Evolutionary conservation across 2,797 vertebrate species (phyloP).

Genomic region (Mormyrus proboscirostris): DNA sequence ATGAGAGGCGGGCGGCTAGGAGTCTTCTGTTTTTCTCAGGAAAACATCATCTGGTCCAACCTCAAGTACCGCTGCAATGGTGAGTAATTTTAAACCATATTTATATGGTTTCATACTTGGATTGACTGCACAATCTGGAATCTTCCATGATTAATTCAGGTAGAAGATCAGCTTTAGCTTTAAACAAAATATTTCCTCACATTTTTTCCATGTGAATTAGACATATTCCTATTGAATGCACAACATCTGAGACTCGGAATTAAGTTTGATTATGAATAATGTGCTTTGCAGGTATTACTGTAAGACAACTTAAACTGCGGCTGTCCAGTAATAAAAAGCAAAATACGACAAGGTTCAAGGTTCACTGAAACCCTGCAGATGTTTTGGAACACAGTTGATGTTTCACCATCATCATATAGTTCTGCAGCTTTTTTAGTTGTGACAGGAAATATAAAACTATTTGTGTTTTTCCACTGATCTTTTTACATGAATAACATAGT

Average conservation of each 20-base stretch:
- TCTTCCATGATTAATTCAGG: not conserved
- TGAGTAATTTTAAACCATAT: conserved; percentile 50
- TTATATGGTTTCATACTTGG: not conserved
- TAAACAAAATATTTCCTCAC: not conserved
- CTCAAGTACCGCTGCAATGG: conserved; percentile 96
- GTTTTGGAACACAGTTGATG: not conserved
- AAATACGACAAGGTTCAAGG: not conserved
- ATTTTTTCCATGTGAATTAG: not conserved
- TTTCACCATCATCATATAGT: not conserved
- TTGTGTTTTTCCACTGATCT: not conserved
- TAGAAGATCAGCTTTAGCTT: not conserved
- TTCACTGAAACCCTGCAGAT: not conserved
- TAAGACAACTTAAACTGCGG: not conserved
- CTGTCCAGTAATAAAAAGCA: not conserved
- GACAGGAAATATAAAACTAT: not conserved
- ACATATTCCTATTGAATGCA: not conserved
- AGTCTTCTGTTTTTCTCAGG: conserved; percentile 46
- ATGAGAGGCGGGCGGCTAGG: conserved; percentile 96
- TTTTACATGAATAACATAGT: not conserved
- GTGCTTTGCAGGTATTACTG: not conserved
- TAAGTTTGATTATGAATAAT: not conserved
- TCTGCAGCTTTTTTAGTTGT: not conserved
- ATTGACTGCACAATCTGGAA: not conserved
- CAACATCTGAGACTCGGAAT: not conserved
- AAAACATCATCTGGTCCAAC: conserved; percentile 99